These are phyloP conservation scores for Ibidorhyncha struthersii DNA, from an alignment of 2,113 vertebrate genomes.

Conservation along the genomic window DNA sequence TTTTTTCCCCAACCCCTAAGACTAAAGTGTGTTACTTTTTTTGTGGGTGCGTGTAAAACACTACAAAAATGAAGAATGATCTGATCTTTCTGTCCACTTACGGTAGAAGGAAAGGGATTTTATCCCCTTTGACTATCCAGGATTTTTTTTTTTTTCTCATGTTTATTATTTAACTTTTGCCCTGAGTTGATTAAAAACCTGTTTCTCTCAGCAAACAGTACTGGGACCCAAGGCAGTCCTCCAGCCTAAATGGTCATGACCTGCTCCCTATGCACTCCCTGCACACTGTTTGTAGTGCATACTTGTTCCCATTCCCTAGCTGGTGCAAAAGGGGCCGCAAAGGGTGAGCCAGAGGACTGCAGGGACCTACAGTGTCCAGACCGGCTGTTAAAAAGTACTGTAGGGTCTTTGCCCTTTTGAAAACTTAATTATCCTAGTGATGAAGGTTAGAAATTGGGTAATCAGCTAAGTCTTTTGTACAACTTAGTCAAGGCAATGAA, in stretches of 20 bases:
- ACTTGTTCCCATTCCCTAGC: not conserved
- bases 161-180: not conserved
- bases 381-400: not conserved
- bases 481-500: not conserved
- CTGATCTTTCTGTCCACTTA: not conserved
- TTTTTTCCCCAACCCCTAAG: not conserved
- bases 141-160: not conserved
- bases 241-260: not conserved
- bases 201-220: not conserved
- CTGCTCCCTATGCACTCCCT: not conserved
- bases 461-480: not conserved
- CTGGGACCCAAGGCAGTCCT: not conserved
- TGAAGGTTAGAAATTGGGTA: not conserved
- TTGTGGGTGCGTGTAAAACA: not conserved
- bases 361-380: not conserved
- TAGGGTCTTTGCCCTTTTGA: not conserved
- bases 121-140: not conserved
- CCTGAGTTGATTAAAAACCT: not conserved
- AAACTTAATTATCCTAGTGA: not conserved
- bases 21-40: not conserved
- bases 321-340: not conserved
- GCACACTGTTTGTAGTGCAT: not conserved
- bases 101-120: not conserved
- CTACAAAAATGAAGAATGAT: not conserved
- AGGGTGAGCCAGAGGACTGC: not conserved